Conservation (phyloP, 2,888 invertebrate genomes). For the Odontothrips loti region DNA sequence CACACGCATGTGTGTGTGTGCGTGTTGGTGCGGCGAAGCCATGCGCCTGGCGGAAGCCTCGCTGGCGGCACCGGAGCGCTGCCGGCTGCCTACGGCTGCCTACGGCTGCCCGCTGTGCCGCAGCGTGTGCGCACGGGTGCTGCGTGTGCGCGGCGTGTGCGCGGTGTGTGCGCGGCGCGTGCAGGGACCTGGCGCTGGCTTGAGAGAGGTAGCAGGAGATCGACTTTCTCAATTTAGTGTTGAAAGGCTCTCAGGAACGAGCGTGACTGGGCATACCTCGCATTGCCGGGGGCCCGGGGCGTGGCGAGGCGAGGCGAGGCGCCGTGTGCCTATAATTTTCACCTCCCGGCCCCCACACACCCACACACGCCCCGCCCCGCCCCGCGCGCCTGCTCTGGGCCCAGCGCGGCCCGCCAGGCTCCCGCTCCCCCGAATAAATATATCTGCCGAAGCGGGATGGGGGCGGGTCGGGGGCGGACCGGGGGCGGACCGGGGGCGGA, state of each 20-base stretch:
- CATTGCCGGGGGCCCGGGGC: not conserved
- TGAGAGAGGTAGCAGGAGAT: not conserved
- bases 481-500: too few relatives aligned
- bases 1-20: too few relatives aligned
- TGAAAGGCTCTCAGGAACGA: constrained; percentile 22
- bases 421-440: not conserved
- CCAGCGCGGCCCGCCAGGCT: not conserved
- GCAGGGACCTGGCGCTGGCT: not conserved
- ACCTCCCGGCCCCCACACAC: not conserved
- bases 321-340: constrained; percentile 14
- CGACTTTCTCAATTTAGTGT: constrained; percentile 24
- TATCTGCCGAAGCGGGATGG: too few relatives aligned
- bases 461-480: too few relatives aligned
- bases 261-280: constrained; percentile 19
- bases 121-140: too few relatives aligned
- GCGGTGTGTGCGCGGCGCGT: not conserved
- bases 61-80: too few relatives aligned
- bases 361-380: not conserved
- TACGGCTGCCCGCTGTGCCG: too few relatives aligned
- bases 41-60: too few relatives aligned
- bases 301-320: not conserved
- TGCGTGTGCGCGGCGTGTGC: not conserved
- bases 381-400: not conserved
- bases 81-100: too few relatives aligned
- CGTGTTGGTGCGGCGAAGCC: too few relatives aligned